Percentiles rank a stretch among this genome's conserved stretches.
These are phyloP conservation scores for Lampris incognitus DNA, from an alignment of 2,113 vertebrate genomes.

Conservation along the genomic window DNA sequence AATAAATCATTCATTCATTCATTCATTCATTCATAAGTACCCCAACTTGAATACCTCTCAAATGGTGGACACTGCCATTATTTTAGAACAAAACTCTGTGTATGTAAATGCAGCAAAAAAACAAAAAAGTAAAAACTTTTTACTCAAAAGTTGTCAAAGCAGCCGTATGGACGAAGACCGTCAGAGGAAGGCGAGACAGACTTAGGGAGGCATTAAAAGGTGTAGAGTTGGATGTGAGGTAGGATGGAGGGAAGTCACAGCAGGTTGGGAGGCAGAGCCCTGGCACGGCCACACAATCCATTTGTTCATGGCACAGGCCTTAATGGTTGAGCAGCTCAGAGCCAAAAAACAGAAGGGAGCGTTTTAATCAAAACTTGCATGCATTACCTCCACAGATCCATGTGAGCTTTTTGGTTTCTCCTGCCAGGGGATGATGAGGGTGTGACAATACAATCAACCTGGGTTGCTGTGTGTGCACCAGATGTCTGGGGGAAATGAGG, in stretches of 20 bases:
- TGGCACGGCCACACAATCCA: constrained; percentile 62
- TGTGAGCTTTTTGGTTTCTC: constrained; percentile 42
- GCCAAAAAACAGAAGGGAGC: constrained; percentile 72
- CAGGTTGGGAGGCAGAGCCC: constrained; percentile 53
- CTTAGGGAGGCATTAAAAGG: constrained; percentile 51
- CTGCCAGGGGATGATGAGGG: constrained; percentile 7
- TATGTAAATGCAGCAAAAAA: neutral
- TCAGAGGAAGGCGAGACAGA: constrained; percentile 32
- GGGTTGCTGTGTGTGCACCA: constrained; percentile 49
- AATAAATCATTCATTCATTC: too few species aligned
- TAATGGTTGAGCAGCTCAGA: constrained; percentile 61
- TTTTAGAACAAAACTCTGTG: neutral
- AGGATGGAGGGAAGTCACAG: constrained; percentile 38
- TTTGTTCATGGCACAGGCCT: constrained; percentile 70
- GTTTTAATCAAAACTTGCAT: constrained; percentile 78
- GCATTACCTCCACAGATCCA: constrained; percentile 59
- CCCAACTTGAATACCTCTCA: neutral
- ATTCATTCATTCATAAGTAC: too few species aligned
- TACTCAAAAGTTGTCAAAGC: constrained; percentile 51
- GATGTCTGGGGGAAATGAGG: constrained; percentile 59
- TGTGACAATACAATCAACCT: constrained; percentile 58
- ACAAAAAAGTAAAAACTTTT: neutral
- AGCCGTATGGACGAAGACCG: constrained; percentile 34
- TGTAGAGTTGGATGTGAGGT: constrained; percentile 34
- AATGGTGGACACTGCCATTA: neutral